Base-by-base conservation (phyloP, 2,797 vertebrate species). In the Sebastes alutus region DNA sequence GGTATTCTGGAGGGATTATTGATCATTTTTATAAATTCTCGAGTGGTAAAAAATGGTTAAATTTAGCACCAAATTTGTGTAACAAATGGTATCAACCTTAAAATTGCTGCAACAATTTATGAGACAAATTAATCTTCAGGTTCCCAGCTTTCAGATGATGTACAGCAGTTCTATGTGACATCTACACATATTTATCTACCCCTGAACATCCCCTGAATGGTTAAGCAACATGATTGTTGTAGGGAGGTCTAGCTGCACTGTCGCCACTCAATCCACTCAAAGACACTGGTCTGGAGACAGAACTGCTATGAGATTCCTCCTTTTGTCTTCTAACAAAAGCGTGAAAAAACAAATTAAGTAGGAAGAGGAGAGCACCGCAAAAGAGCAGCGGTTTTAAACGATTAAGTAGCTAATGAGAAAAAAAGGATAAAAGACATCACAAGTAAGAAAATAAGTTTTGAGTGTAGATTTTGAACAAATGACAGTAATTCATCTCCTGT, bases 401-500 rank as follows among this genome's bases (percentile, higher is more conserved):
- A 72, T 12, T 42, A 52, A 38, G 30, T 8, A 27, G 49, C 23
- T 30, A 56, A 65, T 22, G 7, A 63, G 9, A 22, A 54, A 56
- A 52, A 55, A 60, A 46, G 49, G 22, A 61, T 23, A 3, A 62
- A 30, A 67, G 1, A 33, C 8, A 65, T 27, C 10, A 42, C 22
- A 77, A 56, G 25, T 42, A 20, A 62, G 25, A 54, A 52, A 69
- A 58, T 4, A 70, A 7, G 11, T 74, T 76, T 73, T 0, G 2
- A 77, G 29, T 3, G 6, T 16, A 52, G 56, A 54, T 71, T 73
- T 78, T 60, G 60, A 42, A 78, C 62, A 84, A 83, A 73, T 69
- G 29, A 60, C 65, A 64, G 63, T 78, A 70, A 82, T 84, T 85
- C 23, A 22, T 55, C 76, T 70, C 59, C 60, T 64, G 65, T 65